These are phyloP conservation scores for Apodemia hepburni DNA, from an alignment of 2,888 invertebrate species.

Conservation along the genomic window DNA sequence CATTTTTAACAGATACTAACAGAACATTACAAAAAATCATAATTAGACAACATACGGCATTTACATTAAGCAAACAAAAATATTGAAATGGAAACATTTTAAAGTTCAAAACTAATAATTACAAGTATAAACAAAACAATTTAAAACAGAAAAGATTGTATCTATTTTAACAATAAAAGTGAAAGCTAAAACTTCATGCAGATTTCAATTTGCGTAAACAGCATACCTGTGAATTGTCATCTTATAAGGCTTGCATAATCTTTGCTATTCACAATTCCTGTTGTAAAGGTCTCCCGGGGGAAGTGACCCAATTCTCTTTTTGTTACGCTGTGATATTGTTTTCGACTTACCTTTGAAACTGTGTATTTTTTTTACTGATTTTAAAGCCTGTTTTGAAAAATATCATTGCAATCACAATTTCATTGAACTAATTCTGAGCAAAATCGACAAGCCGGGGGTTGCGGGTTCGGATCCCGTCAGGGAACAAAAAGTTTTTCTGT, in stretches of 20 bases:
- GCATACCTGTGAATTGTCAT: conserved; percentile 31
- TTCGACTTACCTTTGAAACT: conserved; percentile 49
- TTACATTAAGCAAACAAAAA: no score
- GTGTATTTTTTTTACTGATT: neutral
- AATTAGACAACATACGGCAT: no score
- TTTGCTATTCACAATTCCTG: conserved; percentile 45
- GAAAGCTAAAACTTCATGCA: conserved; percentile 65
- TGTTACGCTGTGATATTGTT: conserved; percentile 39
- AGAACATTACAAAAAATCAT: no score
- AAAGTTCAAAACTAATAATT: no score
- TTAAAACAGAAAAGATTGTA: conserved; percentile 39
- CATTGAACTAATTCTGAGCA: neutral
- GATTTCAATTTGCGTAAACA: conserved; percentile 57
- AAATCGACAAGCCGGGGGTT: no score
- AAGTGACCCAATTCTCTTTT: conserved; percentile 53
- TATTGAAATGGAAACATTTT: no score
- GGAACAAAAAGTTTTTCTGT: no score
- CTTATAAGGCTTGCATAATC: conserved; percentile 50
- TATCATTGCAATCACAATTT: neutral
- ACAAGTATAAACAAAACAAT: no score
- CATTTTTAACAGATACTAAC: no score
- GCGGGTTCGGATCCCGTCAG: no score
- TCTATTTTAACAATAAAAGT: conserved; percentile 60
- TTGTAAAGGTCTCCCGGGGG: conserved; percentile 53
- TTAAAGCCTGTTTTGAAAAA: neutral